Evolutionary conservation across 2,113 vertebrate genomes (phyloP), one percentile per base, ranked within the genome.

Genomic region (Macaca fascicularis): DNA sequence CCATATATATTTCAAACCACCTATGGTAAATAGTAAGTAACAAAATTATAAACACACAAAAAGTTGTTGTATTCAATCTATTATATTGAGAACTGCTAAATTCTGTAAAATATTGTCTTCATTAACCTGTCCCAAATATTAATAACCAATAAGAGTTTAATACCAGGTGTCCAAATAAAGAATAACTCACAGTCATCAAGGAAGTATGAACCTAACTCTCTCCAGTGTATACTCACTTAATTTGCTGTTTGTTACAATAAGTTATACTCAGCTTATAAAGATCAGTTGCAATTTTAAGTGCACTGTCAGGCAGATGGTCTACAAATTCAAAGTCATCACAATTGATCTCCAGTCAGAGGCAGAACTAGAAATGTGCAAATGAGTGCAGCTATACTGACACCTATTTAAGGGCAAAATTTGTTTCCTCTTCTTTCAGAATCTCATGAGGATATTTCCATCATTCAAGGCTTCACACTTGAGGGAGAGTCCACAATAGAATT

Each of bases 1-100:
- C 22, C 2, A 23, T 75, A 32, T 35, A 90, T 81, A 92, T 97
- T 96, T 91, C 55, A 88, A 94, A 32, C n/a, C 11, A 81, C 48
- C 32, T 64, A 72, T 5, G 30, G 45, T 69, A 95, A 94, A 74
- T 76, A 43, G 84, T 13, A 52, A 35, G 2, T 55, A 94, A 90
- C 74, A 89, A 91, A 92, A 61, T 87, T 59, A 87, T 59, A 81
- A 76, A 82, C 48, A 72, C 25, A 74, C 12, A 80, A 76, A 81
- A 80, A 45, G 61, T 20, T 30, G 10, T 12, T 85, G 16, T 67
- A 45, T 57, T 80, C 23, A 17, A 64, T 61, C n/a, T 64, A 45
- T 17, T 79, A 16, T 67, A 57, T 4, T 45, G 7, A 84, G 9
- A 48, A 22, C 19, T 90, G 10, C 48, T 81, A 4, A 84, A 72